Evolutionary conservation across 2,797 vertebrate species (phyloP).

Genomic region (Arnoldichthys spilopterus): DNA sequence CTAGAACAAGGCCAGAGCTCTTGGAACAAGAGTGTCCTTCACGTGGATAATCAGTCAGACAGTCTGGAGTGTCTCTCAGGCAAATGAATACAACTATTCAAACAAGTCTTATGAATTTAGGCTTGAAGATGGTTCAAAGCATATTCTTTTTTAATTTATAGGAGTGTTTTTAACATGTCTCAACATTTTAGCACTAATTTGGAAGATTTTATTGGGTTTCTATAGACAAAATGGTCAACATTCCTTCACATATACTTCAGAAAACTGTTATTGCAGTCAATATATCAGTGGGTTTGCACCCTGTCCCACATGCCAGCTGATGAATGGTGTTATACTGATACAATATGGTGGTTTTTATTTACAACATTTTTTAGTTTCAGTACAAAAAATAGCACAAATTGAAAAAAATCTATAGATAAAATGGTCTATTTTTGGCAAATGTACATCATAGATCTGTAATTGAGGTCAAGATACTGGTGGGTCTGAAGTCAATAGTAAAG

Average conservation of each 20-base stretch:
- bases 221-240: background rate
- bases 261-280: no score
- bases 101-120: background rate
- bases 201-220: background rate
- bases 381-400: no score
- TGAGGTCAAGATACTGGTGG: background rate
- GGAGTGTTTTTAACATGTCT: background rate
- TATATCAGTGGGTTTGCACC: no score
- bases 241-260: background rate
- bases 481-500: background rate
- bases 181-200: background rate
- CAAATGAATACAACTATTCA: conserved; percentile 14
- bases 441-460: background rate
- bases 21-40: conserved; percentile 7
- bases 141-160: conserved; percentile 1
- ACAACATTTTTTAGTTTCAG: no score
- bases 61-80: conserved; percentile 23
- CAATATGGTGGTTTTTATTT: no score
- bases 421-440: background rate
- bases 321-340: no score
- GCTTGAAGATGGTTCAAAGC: background rate
- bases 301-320: no score
- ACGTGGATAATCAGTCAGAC: conserved; percentile 17
- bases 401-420: background rate
- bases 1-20: background rate